Base-by-base conservation (phyloP, 2,113 vertebrate genomes). In the Phalacrocorax pelagicus region DNA sequence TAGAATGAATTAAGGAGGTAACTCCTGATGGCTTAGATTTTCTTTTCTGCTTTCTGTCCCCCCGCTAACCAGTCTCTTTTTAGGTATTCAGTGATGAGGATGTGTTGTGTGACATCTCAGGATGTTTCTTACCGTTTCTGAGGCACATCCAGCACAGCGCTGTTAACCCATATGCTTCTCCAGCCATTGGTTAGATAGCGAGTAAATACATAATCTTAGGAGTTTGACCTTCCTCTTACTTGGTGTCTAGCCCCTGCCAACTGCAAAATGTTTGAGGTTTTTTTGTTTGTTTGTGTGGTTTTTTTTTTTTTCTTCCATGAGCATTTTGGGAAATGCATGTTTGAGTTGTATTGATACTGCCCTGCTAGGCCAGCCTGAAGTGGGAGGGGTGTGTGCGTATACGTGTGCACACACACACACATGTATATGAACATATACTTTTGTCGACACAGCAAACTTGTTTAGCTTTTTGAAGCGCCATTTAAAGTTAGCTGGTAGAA, bases 341-440 rank as follows among this genome's bases (percentile, higher is more conserved):
- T 72, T 88, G 38, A 73, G 10, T 29, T 88, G 9, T 32, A 10
- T 46, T 30, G 38, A 11, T 49, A 11, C 21, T 90, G 61, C 30
- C 30, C 12, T 21, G 38, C 15, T 46, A n/a, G 62, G 42, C 17
- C 70, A 17, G 52, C 11, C 18, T 69, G 86, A n/a, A 47, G 55
- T 5, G 42, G 7, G 30, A 1, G n/a, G 2, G 2, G n/a, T 11
- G 14, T 17, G 32, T 34, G 16, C 21, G 16, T 34, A 2, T 29
- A 6, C 29, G 16, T 38, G 38, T 38, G 38, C 38, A 38, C 38
- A 38, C 38, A 38, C 38, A 20, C 11, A 17, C 3, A 12, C 4
- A 23, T 3, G 15, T 51, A 6, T 21, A 36, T 52, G 36, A 29
- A 34, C 13, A 4, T 21, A 14, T 2, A 17, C 9, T 36, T 73